These are phyloP conservation scores for Rhea pennata DNA, from an alignment of 2,113 vertebrate genomes.

Conservation along the genomic window DNA sequence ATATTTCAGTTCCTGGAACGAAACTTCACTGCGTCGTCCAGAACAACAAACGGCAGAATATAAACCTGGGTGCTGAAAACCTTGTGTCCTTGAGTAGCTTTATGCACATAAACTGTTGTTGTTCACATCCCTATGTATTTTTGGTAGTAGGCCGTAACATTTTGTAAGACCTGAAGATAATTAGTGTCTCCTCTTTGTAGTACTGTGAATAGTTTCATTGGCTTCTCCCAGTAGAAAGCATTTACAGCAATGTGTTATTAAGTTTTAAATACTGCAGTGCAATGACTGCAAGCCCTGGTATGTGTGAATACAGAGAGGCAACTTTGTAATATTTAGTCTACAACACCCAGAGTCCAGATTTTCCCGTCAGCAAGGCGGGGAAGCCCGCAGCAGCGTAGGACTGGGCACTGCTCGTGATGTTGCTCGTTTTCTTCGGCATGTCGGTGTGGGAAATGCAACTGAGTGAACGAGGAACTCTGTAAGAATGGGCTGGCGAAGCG, in stretches of 20 bases:
- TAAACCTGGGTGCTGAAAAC: neutral
- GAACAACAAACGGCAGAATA: neutral
- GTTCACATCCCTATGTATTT: neutral
- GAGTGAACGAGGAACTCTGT: neutral
- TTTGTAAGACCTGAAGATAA: slow-evolving; percentile 7
- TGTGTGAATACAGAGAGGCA: neutral
- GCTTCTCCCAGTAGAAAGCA: neutral
- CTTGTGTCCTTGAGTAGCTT: neutral
- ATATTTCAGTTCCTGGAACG: neutral
- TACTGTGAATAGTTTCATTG: slow-evolving; percentile 27
- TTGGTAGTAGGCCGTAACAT: neutral
- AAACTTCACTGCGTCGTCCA: neutral
- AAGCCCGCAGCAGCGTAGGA: neutral
- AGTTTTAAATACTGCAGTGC: neutral
- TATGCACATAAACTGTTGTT: neutral
- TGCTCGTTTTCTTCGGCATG: neutral
- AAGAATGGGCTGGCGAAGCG: neutral
- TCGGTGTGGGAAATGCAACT: neutral
- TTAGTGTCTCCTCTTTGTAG: slow-evolving; percentile 11
- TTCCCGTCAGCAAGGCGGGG: neutral
- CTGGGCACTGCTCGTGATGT: rapidly evolving
- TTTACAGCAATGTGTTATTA: slow-evolving; percentile 29
- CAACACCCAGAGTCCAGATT: neutral
- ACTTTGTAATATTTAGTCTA: neutral
- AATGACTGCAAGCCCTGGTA: neutral